Base-by-base conservation (phyloP, 2,113 vertebrate species). In the Indicator maculatus region DNA sequence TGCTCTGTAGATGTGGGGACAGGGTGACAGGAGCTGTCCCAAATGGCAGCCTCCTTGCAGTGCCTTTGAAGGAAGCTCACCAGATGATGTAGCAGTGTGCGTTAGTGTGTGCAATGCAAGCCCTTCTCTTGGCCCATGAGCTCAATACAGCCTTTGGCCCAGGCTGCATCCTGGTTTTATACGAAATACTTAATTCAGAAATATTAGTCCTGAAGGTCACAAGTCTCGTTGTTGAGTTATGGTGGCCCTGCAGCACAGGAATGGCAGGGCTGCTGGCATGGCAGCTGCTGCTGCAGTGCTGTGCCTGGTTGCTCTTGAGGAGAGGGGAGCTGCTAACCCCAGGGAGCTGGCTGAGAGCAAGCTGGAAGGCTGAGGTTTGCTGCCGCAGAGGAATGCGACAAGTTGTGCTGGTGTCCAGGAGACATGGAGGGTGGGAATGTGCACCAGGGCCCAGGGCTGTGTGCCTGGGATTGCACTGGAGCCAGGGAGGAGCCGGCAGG, bases 381-480 rank as follows among this genome's bases (percentile, higher is more conserved):
- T 93, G 95, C 95, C 44, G 55, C 71, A 5, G 81, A 91, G 97
- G 96, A 97, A 96, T 94, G 97, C 61, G 41, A 36, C 97, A 93
- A 97, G 95, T 96, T 97, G 96, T 96, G 95, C 96, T 45, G 72
- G 96, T 96, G 96, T 96, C 98, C 85, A 53, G 95, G 98, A 97
- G 94, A 98, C 89, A 3, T 10, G 33, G 92, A 88, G 96, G 97
- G 83, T 95, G 97, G 97, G 97, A 98, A 97, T 87, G 70, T 94
- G 90, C 96, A 92, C 93, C 97, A 86, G 93, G 90, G 96, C 95
- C 89, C 86, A 55, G 84, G 85, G 92, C 96, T 97, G 95, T 97
- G 96, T 98, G 98, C 98, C 97, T 98, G 94, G 96, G 95, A 97
- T 98, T 96, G 94, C 91, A 83, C 24, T 74, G 91, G 60, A 88